Evolutionary conservation across 2,888 invertebrate genomes (phyloP).

Genomic region (Cyaniris semiargus): DNA sequence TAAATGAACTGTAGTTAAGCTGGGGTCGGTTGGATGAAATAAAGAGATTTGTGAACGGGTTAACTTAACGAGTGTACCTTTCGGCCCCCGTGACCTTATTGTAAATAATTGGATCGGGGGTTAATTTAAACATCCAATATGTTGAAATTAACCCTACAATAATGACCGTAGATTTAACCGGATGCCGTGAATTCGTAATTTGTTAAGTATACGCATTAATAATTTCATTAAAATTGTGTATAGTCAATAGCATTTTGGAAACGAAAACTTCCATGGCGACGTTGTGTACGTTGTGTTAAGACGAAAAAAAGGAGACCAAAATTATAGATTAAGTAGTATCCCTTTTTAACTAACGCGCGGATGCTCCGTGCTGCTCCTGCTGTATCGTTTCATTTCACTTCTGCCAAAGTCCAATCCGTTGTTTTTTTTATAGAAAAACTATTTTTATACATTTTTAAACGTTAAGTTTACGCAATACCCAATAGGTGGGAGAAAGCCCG

Average conservation of each 20-base stretch:
- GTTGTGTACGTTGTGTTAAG: too few species aligned
- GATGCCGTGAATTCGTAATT: background rate
- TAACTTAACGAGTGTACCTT: slow-evolving; percentile 1
- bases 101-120: slow-evolving; percentile 7
- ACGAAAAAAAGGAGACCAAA: too few species aligned
- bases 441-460: too few species aligned
- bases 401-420: background rate
- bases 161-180: background rate
- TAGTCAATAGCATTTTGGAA: too few species aligned
- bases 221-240: background rate
- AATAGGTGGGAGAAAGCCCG: too few species aligned
- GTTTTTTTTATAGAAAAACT: background rate
- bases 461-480: too few species aligned
- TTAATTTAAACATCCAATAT: slow-evolving; percentile 9
- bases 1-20: slow-evolving; percentile 4
- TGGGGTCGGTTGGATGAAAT: slow-evolving; percentile 9
- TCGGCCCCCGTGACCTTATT: slow-evolving; percentile 14
- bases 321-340: too few species aligned
- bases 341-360: too few species aligned
- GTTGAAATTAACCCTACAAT: background rate
- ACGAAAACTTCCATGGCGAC: too few species aligned
- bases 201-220: background rate
- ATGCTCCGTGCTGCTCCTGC: too few species aligned
- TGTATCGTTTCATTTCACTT: too few species aligned
- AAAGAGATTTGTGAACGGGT: slow-evolving; percentile 21